These are phyloP conservation scores for Frankliniella intonsa DNA, from an alignment of 2,888 invertebrate species.

Conservation along the genomic window DNA sequence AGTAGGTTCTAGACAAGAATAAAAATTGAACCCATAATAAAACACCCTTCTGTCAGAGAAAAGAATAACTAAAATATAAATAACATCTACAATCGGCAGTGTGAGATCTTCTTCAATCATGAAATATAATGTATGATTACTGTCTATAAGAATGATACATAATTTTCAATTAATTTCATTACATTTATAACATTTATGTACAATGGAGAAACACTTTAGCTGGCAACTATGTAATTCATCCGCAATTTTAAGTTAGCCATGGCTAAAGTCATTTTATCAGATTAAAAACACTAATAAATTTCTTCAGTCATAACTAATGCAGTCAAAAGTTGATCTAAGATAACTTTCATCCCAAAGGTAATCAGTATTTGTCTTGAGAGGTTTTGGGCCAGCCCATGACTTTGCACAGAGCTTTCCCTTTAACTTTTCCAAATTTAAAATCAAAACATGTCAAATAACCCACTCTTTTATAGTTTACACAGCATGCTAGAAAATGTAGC, in stretches of 20 bases:
- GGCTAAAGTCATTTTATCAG: too few species aligned
- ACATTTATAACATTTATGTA: constrained; percentile 1
- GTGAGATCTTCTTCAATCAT: constrained; percentile 21
- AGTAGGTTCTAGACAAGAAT: not conserved
- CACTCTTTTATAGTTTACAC: not conserved
- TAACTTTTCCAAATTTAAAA: not conserved
- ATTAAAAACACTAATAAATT: too few species aligned
- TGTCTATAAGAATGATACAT: not conserved
- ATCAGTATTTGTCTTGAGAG: not conserved
- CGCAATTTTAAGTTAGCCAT: too few species aligned
- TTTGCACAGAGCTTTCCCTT: not conserved
- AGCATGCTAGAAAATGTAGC: not conserved
- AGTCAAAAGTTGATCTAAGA: too few species aligned
- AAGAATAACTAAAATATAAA: not conserved
- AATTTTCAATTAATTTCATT: not conserved
- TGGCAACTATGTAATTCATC: not conserved
- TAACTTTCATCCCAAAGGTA: not conserved
- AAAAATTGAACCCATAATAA: not conserved
- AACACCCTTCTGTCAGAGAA: not conserved
- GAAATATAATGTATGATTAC: not conserved
- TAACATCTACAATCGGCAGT: constrained; percentile 8
- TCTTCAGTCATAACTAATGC: too few species aligned
- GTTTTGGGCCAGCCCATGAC: constrained; percentile 19
- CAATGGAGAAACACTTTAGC: constrained; percentile 11
- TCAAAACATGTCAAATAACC: not conserved